phyloP scores from a whole-genome alignment of 1,140 invertebrate genomes.

The Leptonema lineaticorne region DNA sequence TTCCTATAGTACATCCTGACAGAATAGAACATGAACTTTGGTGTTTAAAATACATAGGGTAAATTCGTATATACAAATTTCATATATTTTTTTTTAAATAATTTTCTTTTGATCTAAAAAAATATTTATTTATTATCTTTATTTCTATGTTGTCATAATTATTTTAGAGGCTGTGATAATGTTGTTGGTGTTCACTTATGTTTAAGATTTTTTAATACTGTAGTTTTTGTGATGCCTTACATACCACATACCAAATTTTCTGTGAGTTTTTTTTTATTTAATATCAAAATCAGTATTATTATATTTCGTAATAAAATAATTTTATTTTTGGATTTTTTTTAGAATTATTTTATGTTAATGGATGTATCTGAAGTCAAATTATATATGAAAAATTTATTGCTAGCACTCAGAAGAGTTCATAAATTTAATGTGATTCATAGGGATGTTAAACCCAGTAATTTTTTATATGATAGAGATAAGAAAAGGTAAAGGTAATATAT shows the following conservation, averaged over 20 bases:
- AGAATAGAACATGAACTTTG: constrained; percentile 75
- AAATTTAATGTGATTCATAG: constrained; percentile 85
- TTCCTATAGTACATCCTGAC: constrained; percentile 77
- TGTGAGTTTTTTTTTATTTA: constrained; percentile 56
- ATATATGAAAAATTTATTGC: constrained; percentile 82
- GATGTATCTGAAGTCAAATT: constrained; percentile 68
- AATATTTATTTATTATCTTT: too few species aligned
- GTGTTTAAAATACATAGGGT: constrained; percentile 81
- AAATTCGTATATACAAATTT: constrained; percentile 40
- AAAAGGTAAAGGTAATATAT: constrained; percentile 72
- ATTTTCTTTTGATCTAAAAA: neutral
- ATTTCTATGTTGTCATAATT: too few species aligned
- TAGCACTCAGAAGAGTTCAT: constrained; percentile 79
- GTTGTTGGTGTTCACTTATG: constrained; percentile 80
- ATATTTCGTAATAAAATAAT: neutral
- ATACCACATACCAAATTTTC: constrained; percentile 79
- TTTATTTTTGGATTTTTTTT: constrained; percentile 43
- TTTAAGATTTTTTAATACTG: constrained; percentile 73
- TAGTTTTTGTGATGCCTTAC: constrained; percentile 90
- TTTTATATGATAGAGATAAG: constrained; percentile 79
- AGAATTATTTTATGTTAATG: constrained; percentile 79
- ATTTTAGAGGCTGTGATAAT: constrained; percentile 76
- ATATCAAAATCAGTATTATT: neutral
- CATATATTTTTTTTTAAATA: constrained; percentile 10
- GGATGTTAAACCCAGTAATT: constrained; percentile 93